Percentiles rank a stretch among this genome's conserved stretches.
phyloP scores from a whole-genome alignment of 2,113 vertebrate genomes.

The Uria aalge region DNA sequence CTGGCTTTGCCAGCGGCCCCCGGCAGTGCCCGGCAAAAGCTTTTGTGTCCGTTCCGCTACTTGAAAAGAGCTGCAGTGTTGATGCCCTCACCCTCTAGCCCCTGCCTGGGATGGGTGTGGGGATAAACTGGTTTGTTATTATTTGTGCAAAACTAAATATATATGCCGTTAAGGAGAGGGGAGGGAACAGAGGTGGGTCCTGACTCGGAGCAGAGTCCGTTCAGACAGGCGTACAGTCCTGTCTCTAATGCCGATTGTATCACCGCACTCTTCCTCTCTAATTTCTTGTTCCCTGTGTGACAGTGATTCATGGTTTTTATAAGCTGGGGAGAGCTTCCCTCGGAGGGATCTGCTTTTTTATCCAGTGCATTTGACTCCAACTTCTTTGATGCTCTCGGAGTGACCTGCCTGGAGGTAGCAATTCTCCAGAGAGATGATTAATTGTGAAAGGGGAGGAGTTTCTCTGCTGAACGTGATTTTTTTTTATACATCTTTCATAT shows the following conservation, averaged over 20 bases:
- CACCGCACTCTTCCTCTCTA: not conserved
- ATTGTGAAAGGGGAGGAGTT: not conserved
- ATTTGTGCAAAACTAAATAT: not conserved
- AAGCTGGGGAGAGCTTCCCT: not conserved
- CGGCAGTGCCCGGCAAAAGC: not conserved
- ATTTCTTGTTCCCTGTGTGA: not conserved
- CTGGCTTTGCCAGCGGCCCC: not conserved
- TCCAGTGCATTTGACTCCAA: not conserved
- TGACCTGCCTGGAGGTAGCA: not conserved
- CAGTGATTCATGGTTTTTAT: not conserved
- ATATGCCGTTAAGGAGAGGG: not conserved
- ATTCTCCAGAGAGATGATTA: not conserved
- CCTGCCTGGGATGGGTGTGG: not conserved
- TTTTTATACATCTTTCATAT: not conserved
- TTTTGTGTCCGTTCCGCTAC: not conserved
- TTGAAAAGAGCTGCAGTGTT: not conserved
- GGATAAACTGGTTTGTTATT: not conserved
- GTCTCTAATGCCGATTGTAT: not conserved
- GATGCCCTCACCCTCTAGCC: not conserved
- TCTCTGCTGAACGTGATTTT: not conserved
- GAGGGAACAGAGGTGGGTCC: not conserved
- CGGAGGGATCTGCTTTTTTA: not conserved
- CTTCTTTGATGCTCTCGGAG: not conserved
- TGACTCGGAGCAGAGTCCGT: fast-evolving
- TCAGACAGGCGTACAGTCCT: not conserved